Evolutionary conservation across 2,888 invertebrate genomes (phyloP), one percentile per base, ranked within the genome.

Genomic region (Orthosia gracilis): DNA sequence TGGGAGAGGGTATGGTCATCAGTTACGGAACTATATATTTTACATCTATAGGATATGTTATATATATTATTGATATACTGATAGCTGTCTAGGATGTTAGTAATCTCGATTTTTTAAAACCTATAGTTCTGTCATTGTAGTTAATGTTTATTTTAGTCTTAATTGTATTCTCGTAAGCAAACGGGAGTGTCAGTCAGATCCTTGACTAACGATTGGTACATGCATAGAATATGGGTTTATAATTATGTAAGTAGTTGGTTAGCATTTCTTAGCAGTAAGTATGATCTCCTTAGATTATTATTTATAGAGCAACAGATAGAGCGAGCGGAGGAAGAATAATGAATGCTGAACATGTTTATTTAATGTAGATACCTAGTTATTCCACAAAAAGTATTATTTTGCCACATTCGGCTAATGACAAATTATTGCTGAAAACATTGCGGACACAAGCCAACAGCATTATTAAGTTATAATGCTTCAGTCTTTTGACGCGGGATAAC

Each of bases 61-160:
- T 47, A 26, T 18, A 12, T 75, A 57, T 66, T 52, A 76, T 13
- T 15, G 40, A 52, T 40, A 40, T 3, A 40, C 40, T 40, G 40
- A n/a, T 12, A 45, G 26, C 50, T 47, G 52, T 74, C 40, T 50
- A 66, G 12, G 50, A 66, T 62, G 62, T 74, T 49, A 75, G 52
- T 21, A 31, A 65, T 80, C 61, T 74, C 47, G 52, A 23, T 47
- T 52, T 59, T 23, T 47, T 52, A 62, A 73, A 57, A 74, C 58
- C 61, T 40, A 57, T 49, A 75, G 52, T 57, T 62, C 66, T 62
- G 62, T 57, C 50, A 75, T 63, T 80, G 61, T 80, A 66, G 55
- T 75, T 80, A 66, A 78, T 66, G 75, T 80, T 74, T 66, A 74
- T 74, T 80, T 77, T 49, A 73, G 45, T 80, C 21, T 63, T 66